These are phyloP conservation scores for Lissocephala sabroskyi DNA, from an alignment of 2,888 invertebrate species.

Conservation along the genomic window DNA sequence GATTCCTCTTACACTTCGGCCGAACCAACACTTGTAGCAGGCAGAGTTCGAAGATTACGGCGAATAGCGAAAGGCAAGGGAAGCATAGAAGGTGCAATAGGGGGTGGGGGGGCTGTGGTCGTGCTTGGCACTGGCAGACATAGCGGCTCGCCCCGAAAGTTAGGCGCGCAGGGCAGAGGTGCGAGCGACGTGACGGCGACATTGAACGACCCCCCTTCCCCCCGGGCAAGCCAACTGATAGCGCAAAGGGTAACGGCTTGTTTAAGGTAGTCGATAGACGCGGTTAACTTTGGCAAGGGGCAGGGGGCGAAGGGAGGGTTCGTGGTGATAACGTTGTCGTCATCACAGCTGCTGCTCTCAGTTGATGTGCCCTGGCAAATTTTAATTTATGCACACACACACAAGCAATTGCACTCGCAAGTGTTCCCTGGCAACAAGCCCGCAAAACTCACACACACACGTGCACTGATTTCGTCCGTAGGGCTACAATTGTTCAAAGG, in stretches of 20 bases:
- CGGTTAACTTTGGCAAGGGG: too few species aligned
- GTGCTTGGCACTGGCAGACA: conserved; percentile 39
- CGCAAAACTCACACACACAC: conserved; percentile 16
- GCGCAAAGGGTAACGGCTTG: too few species aligned
- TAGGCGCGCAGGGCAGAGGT: conserved; percentile 25
- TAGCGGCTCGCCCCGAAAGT: conserved; percentile 41
- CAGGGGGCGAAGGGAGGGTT: conserved; percentile 16
- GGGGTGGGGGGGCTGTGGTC: conserved; percentile 35
- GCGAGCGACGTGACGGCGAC: conserved; percentile 45
- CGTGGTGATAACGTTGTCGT: conserved; percentile 36
- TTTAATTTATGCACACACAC: conserved; percentile 52
- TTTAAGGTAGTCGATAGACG: too few species aligned
- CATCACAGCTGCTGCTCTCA: neutral
- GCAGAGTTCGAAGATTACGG: conserved; percentile 53
- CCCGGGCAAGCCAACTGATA: too few species aligned
- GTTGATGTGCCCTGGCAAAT: conserved; percentile 32
- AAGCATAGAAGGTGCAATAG: too few species aligned
- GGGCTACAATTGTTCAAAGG: too few species aligned
- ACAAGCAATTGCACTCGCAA: too few species aligned
- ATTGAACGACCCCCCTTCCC: conserved; percentile 41
- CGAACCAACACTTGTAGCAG: too few species aligned
- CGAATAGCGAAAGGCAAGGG: too few species aligned
- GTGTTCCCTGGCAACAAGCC: neutral
- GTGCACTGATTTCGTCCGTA: conserved; percentile 9
- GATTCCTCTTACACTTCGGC: too few species aligned